Base-by-base conservation (phyloP, 1,140 invertebrate species). In the Brachionus rubens region DNA sequence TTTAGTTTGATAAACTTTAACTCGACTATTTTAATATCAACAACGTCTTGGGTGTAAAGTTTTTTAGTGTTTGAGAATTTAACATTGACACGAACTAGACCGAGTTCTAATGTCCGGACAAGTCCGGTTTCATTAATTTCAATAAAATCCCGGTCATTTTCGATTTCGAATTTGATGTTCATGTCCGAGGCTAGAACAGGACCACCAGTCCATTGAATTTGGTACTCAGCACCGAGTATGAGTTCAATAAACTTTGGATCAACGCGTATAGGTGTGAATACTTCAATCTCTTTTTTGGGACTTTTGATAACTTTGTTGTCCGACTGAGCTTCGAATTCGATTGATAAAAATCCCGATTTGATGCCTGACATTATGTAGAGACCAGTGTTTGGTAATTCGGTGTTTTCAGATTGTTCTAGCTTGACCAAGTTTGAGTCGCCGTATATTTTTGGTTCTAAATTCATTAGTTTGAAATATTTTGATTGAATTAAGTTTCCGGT, bases 401-500 rank as follows among this genome's bases (percentile, higher is more conserved):
- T 65, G 21, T 65, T 24, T 65, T 65, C 36, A 10, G 40, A 26
- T 28, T 43, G 1, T 24, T 65, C 59, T 3, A 65, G n/a, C 24
- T 43, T 43, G 21, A 14, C 40, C 19, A 65, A 65, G 26, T 36
- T 41, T 4, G 12, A 14, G 26, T 65, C 40, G 9, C 40, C 16
- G 16, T 46, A 12, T 43, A 65, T 26, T 26, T 24, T 65, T 6
- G 59, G 10, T 12, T 41, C 40, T 26, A 65, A 43, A 65, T 65
- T 65, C 59, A 65, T 65, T 19, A 65, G 26, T 65, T 65, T 65
- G 43, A 65, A 65, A 65, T 65, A 65, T 10, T 26, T 65, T 65
- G 33, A 24, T 14, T 65, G 59, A 24, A 65, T 65, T 19, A 65
- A 65, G 26, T 65, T 65, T 43, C 59, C 59, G 43, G 24, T 65